Base-by-base conservation (phyloP, 1,140 invertebrate genomes). In the Aphelenchoides besseyi region DNA sequence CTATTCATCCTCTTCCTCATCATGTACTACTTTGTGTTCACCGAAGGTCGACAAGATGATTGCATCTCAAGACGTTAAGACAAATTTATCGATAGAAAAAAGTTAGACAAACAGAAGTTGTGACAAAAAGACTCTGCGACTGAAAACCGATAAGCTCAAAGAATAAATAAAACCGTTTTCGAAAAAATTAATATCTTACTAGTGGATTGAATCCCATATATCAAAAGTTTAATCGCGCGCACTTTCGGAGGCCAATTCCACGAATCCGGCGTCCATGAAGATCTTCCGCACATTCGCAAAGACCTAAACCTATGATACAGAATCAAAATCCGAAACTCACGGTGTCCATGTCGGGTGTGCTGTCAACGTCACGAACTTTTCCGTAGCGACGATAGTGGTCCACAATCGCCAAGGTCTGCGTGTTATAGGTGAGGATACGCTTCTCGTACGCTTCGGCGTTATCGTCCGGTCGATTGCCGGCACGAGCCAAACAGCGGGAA, bases 381-480 rank as follows among this genome's bases (percentile, higher is more conserved):
- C 90, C 89, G 35, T 87, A 77, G 29, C 88, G 79, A 32, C 91
- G 88, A 79, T 94, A 98, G 85, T 93, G 87, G 29, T 95, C 86
- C 61, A 99, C 91, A 76, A 99, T 96, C 0, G 95, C 95, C 87
- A 95, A 89, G 0, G 95, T 95, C 71, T 94, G 91, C 75, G 90
- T 91, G 5, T 90, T 86, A 85, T 95, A 97, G 0, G 94, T 97
- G 67, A 90, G 87, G 74, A 97, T 85, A 78, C 97, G 88, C 85
- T 97, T 95, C 71, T 90, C 89, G 28, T 98, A 87, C 80, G 91
- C 92, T 70, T 97, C 92, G 35, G 89, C 81, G 85, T 99, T 99
- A 83, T 99, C 96, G 86, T 99, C 97, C 1, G 90, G 89, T 23
- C 97, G 89, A 0, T 94, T 94, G 85, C 93, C 95, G 0, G 94